Conservation (phyloP, 2,888 invertebrate genomes). For the Reticulitermes lucifugus region DNA sequence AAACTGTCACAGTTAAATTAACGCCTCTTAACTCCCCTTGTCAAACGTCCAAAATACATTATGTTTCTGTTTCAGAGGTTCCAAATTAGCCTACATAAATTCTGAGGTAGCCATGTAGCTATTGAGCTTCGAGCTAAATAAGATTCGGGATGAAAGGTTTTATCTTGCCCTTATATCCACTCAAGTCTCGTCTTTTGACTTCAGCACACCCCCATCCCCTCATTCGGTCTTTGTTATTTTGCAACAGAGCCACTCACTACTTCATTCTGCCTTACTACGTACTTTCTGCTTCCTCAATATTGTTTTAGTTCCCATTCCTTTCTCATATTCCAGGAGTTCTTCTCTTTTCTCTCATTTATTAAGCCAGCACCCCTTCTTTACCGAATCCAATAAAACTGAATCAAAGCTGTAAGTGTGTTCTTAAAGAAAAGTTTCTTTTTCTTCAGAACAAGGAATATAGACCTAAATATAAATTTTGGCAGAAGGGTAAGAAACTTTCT, state of each 20-base stretch:
- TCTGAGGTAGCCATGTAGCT: not conserved
- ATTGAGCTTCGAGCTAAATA: not conserved
- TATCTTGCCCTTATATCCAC: not conserved
- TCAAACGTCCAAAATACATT: not conserved
- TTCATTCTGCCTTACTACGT: conserved; percentile 1
- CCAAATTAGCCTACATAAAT: not conserved
- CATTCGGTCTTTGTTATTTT: not conserved
- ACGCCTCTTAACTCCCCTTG: not conserved
- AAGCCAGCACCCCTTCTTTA: not conserved
- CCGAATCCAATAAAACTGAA: conserved; percentile 9
- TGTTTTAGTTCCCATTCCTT: conserved; percentile 8
- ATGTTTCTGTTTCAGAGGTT: not conserved
- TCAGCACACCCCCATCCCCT: not conserved
- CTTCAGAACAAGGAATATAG: not conserved
- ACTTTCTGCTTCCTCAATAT: conserved; percentile 7
- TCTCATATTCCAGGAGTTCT: not conserved
- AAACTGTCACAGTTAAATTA: too few species aligned
- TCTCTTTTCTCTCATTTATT: conserved; percentile 9
- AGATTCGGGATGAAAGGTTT: not conserved
- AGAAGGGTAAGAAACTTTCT: conserved; percentile 3
- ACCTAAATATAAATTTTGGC: not conserved
- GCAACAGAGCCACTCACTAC: not conserved
- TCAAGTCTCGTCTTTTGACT: not conserved
- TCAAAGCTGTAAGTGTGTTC: conserved; percentile 7
- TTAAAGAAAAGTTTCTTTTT: not conserved